Conservation (phyloP, 2,797 vertebrate genomes). For the Gymnothorax reevesii region DNA sequence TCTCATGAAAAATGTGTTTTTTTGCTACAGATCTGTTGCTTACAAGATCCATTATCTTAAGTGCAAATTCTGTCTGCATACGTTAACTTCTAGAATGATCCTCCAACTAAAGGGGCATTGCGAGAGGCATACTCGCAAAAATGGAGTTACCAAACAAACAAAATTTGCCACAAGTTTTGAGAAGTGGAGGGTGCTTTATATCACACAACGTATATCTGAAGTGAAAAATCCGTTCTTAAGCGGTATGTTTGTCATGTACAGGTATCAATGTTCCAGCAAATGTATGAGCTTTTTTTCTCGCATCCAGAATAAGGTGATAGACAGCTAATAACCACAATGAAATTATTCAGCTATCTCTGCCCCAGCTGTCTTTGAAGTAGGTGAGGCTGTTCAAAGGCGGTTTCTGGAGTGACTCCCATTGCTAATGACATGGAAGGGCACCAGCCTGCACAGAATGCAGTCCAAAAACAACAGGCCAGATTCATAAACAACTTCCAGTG, state of each 20-base stretch:
- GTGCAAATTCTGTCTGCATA: no score
- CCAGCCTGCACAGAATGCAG: constrained; percentile 50
- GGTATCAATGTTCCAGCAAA: not conserved
- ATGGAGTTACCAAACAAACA: no score
- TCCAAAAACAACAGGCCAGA: constrained; percentile 42
- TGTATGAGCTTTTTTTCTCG: constrained; percentile 33
- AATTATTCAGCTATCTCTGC: constrained; percentile 73
- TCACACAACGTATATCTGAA: no score
- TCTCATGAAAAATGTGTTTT: no score
- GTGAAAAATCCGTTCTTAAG: not conserved
- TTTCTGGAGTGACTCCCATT: constrained; percentile 43
- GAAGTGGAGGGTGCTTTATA: not conserved
- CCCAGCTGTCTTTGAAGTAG: constrained; percentile 69
- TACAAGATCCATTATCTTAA: no score
- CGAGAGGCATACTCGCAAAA: no score
- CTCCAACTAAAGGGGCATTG: no score
- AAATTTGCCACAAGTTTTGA: not conserved
- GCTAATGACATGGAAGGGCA: constrained; percentile 65
- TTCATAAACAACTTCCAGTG: constrained; percentile 44
- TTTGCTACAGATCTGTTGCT: no score
- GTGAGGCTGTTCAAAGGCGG: constrained; percentile 61
- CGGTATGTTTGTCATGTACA: not conserved
- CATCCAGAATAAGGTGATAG: constrained; percentile 53
- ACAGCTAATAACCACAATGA: constrained; percentile 71
- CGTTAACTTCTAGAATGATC: no score